Conservation (phyloP, 2,113 vertebrate genomes). For the Anseranas semipalmata region DNA sequence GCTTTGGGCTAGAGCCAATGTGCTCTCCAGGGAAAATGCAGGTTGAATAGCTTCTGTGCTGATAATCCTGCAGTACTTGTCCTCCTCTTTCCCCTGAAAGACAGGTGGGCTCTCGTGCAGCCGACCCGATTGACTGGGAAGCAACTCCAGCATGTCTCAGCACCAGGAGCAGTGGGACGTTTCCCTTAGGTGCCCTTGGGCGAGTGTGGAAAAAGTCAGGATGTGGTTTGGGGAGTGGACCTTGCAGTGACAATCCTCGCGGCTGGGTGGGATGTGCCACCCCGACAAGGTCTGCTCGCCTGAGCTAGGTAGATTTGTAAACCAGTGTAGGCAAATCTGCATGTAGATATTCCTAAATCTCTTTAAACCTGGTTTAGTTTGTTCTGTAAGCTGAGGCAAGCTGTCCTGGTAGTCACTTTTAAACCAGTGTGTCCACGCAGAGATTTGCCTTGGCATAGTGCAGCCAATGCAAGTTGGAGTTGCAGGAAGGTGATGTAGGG, state of each 20-base stretch:
- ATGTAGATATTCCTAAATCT: background rate
- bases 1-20: slow-evolving; percentile 27
- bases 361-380: background rate
- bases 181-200: background rate
- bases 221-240: fast-evolving
- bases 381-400: background rate
- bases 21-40: background rate
- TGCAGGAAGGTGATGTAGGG: background rate
- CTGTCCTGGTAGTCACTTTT: background rate
- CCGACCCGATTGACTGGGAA: background rate
- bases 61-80: background rate
- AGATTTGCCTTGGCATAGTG: background rate
- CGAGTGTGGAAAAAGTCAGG: background rate
- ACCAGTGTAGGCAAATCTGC: background rate
- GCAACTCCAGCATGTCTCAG: fast-evolving
- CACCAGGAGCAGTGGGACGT: background rate
- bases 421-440: background rate
- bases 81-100: background rate
- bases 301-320: background rate
- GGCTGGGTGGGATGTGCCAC: fast-evolving
- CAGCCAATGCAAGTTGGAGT: background rate
- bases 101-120: background rate
- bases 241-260: background rate
- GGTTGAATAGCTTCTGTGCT: background rate
- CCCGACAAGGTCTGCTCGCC: background rate